Percentiles rank a stretch among this genome's conserved stretches.
These are phyloP conservation scores for Neoniphon sammara DNA, from an alignment of 2,797 vertebrate genomes.

Conservation along the genomic window DNA sequence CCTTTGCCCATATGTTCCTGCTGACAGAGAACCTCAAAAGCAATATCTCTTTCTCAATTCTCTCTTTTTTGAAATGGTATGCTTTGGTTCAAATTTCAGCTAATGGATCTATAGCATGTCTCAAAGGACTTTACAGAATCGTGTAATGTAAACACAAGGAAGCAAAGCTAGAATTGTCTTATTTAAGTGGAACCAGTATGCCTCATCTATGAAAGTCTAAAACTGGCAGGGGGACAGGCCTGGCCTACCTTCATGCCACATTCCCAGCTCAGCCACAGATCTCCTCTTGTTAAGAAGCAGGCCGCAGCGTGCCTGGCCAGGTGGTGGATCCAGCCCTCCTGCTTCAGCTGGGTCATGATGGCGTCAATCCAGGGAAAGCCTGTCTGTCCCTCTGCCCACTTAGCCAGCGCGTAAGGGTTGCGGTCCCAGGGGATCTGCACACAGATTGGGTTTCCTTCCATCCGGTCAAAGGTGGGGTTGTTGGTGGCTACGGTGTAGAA, in stretches of 20 bases:
- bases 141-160: too few species aligned
- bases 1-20: too few species aligned
- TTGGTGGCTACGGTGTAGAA: conserved; percentile 90
- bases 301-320: conserved; percentile 89
- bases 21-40: too few species aligned
- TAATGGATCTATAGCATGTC: too few species aligned
- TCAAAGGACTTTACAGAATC: too few species aligned
- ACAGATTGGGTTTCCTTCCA: conserved; percentile 92
- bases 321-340: conserved; percentile 93
- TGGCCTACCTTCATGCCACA: conserved; percentile 89
- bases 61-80: too few species aligned
- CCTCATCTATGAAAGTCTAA: not conserved
- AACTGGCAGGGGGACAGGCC: not conserved
- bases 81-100: too few species aligned
- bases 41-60: too few species aligned
- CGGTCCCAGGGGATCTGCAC: conserved; percentile 92
- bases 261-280: conserved; percentile 93
- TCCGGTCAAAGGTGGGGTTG: conserved; percentile 91
- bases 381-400: conserved; percentile 91
- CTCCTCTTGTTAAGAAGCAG: conserved; percentile 89
- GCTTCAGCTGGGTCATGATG: conserved; percentile 90
- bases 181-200: not conserved
- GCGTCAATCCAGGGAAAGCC: conserved; percentile 93
- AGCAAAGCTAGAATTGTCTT: not conserved
- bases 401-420: conserved; percentile 89